A percentile compares a stretch with the other conserved stretches of the same genome.
Conservation (phyloP, 2,113 vertebrate genomes). For the Alexandromys fortis region DNA sequence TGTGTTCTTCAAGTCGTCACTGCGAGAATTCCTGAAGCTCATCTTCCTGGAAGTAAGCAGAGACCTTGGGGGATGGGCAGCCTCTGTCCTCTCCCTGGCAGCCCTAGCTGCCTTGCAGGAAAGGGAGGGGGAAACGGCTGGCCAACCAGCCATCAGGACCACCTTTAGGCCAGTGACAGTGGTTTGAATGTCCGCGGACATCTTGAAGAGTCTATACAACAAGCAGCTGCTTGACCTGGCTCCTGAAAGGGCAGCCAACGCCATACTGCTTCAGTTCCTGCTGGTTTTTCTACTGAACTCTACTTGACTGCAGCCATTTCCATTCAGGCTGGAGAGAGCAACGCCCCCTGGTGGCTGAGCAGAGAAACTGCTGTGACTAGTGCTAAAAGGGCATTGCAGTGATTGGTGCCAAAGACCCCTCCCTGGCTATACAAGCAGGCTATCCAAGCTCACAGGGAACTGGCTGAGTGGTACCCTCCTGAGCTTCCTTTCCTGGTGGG, state of each 20-base stretch:
- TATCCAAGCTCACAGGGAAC: neutral
- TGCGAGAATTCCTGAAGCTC: neutral
- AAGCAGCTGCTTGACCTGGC: neutral
- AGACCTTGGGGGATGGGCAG: neutral
- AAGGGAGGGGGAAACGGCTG: too few relatives aligned
- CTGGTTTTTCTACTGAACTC: neutral
- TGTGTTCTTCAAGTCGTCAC: neutral
- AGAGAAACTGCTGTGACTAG: neutral
- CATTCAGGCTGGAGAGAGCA: neutral
- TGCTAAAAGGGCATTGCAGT: neutral
- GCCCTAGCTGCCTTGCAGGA: neutral
- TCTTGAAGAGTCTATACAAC: neutral
- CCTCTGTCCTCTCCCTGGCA: neutral
- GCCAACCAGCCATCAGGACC: neutral
- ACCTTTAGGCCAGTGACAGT: neutral
- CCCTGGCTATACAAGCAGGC: neutral
- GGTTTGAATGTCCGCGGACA: neutral
- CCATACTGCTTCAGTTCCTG: neutral
- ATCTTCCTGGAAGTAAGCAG: neutral
- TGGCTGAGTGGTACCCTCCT: neutral
- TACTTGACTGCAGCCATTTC: neutral
- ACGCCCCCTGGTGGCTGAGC: neutral
- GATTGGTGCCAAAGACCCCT: neutral
- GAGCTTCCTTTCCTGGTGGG: neutral
- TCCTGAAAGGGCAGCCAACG: neutral